Conservation (phyloP, 2,888 invertebrate species). For the Hymenopus coronatus region DNA sequence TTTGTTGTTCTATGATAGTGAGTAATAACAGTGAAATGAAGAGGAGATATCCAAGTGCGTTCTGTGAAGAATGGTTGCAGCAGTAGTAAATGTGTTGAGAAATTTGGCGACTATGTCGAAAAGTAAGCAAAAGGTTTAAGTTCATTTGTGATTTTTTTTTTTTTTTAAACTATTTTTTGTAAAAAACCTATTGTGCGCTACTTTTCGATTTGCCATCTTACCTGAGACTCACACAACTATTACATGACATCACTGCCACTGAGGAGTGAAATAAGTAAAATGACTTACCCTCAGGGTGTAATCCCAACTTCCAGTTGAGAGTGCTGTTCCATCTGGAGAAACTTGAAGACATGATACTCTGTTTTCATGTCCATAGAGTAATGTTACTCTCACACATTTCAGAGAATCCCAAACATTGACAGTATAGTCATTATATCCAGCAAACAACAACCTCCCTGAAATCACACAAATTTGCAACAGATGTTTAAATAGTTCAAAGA, state of each 20-base stretch:
- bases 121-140: too few species aligned
- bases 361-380: conserved; percentile 95
- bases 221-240: too few species aligned
- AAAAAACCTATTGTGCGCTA: too few species aligned
- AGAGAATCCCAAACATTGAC: conserved; percentile 98
- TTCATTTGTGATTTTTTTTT: too few species aligned
- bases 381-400: conserved; percentile 84
- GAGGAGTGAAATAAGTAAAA: neutral
- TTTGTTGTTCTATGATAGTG: too few species aligned
- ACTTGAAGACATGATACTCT: conserved; percentile 88
- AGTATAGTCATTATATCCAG: conserved; percentile 98
- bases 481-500: neutral
- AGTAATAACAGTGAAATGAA: too few species aligned
- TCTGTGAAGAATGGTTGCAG: too few species aligned
- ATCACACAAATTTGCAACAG: conserved; percentile 6
- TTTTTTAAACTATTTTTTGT: too few species aligned
- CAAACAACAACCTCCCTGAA: conserved; percentile 86
- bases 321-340: conserved; percentile 95
- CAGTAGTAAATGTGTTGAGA: too few species aligned
- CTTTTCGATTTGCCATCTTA: too few species aligned
- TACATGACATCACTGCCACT: neutral
- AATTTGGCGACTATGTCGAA: too few species aligned
- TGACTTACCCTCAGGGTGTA: conserved; percentile 73
- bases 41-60: too few species aligned
- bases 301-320: conserved; percentile 98